These are phyloP conservation scores for Hyperoplus immaculatus DNA, from an alignment of 2,797 vertebrate genomes.

Conservation along the genomic window DNA sequence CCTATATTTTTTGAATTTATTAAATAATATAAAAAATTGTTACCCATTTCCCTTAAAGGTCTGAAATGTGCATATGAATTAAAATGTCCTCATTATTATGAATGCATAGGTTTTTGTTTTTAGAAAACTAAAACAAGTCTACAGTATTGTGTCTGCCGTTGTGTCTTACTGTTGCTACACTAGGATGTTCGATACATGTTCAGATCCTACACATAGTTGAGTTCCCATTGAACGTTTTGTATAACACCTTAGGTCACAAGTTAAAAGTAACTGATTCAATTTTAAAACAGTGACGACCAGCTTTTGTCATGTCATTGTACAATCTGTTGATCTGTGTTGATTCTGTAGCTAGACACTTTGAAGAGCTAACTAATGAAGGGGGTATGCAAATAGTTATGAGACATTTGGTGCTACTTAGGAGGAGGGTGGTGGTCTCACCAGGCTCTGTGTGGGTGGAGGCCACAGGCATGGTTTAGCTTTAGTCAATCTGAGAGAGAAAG, in stretches of 20 bases:
- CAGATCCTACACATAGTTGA: not conserved
- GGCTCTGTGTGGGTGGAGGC: constrained; percentile 80
- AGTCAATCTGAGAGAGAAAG: constrained; percentile 59
- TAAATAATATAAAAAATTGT: not conserved
- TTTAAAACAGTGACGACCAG: too few species aligned
- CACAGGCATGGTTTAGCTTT: constrained; percentile 78
- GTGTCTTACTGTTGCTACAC: not conserved
- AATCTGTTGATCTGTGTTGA: too few species aligned
- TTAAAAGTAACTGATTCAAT: too few species aligned
- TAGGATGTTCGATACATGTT: not conserved
- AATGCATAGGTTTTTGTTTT: not conserved
- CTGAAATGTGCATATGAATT: not conserved
- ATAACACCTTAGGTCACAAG: too few species aligned
- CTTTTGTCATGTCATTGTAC: too few species aligned
- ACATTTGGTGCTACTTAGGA: constrained; percentile 8
- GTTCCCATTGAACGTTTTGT: too few species aligned
- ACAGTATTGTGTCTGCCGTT: not conserved
- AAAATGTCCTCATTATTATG: not conserved
- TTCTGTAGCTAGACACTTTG: not conserved
- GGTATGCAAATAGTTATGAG: not conserved
- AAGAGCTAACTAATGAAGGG: not conserved
- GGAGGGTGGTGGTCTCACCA: constrained; percentile 66
- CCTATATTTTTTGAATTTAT: too few species aligned
- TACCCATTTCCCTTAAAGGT: not conserved
- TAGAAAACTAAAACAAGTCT: not conserved